A percentile compares a stretch with the other conserved stretches of the same genome.
These are phyloP conservation scores for Cricetomys ansorgei DNA, from an alignment of 2,113 vertebrate genomes.

Conservation along the genomic window DNA sequence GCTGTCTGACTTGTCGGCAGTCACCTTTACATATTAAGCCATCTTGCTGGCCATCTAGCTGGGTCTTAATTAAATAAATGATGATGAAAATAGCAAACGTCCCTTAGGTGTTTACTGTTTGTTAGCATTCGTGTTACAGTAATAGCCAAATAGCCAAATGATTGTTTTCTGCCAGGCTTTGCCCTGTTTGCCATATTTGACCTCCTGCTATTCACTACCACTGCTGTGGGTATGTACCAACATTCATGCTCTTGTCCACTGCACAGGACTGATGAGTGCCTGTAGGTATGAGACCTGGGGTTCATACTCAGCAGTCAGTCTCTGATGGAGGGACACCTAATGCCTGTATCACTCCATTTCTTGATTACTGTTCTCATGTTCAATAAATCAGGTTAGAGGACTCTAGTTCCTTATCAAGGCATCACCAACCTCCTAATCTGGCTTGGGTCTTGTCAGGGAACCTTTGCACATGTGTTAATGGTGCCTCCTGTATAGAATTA, in stretches of 20 bases:
- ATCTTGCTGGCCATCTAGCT: background rate
- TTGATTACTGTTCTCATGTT: conserved; percentile 11
- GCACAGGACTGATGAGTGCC: background rate
- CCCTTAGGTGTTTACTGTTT: background rate
- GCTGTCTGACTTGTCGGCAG: background rate
- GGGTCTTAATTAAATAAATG: conserved; percentile 55
- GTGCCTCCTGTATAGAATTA: background rate
- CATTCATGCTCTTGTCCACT: background rate
- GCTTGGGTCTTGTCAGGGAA: background rate
- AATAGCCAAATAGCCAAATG: background rate
- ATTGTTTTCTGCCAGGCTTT: background rate
- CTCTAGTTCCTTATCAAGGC: background rate
- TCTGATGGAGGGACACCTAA: background rate
- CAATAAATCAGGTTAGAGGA: background rate
- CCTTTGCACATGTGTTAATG: background rate
- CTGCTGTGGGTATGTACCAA: background rate
- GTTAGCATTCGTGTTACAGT: background rate
- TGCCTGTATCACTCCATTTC: background rate
- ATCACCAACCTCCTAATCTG: background rate
- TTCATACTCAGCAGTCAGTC: background rate
- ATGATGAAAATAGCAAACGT: conserved; percentile 12
- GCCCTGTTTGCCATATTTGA: background rate
- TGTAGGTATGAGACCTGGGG: background rate
- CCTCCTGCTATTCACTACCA: background rate
- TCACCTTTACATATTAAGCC: background rate